Percentiles rank a stretch among this genome's conserved stretches.
phyloP scores from a whole-genome alignment of 2,797 vertebrate species.

The Acrossocheilus wenchowensis region DNA sequence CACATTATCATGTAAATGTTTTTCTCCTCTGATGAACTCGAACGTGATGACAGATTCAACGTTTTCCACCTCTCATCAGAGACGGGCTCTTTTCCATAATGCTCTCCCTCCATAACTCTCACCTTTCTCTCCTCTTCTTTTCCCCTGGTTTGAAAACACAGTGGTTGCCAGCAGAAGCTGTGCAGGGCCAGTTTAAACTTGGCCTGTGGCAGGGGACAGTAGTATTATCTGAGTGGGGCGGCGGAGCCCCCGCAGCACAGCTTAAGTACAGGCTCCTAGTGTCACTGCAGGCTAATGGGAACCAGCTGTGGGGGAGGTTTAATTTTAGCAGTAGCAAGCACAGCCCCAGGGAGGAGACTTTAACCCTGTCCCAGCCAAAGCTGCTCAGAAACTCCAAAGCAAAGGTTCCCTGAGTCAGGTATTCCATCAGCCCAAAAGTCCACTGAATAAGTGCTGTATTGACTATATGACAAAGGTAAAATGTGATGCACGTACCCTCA shows the following conservation, averaged over 20 bases:
- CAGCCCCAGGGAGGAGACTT: conserved; percentile 63
- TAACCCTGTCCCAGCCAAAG: conserved; percentile 63
- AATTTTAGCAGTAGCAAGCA: conserved; percentile 75
- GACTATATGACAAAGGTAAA: not conserved
- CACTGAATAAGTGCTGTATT: conserved; percentile 15
- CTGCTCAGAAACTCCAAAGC: conserved; percentile 11
- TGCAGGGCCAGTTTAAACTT: conserved; percentile 64
- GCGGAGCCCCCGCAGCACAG: conserved; percentile 60
- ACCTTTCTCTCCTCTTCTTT: conserved; percentile 37
- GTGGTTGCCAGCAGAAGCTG: conserved; percentile 55
- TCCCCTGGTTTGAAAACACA: conserved; percentile 52
- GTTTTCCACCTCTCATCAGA: not conserved
- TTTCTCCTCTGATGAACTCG: conserved; percentile 16
- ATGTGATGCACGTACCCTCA: not conserved
- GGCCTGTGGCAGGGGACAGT: conserved; percentile 60
- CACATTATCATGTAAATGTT: conserved; percentile 6
- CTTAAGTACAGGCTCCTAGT: conserved; percentile 71
- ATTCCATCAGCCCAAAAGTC: not conserved
- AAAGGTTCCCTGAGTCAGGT: not conserved
- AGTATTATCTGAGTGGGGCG: conserved; percentile 62
- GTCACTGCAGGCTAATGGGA: conserved; percentile 77
- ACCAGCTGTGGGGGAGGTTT: conserved; percentile 79
- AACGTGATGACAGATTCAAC: conserved; percentile 12
- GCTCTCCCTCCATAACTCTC: conserved; percentile 36
- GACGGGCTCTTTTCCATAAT: conserved; percentile 19